Conservation (phyloP, 2,888 invertebrate species). For the Ornithoptera priamus region DNA sequence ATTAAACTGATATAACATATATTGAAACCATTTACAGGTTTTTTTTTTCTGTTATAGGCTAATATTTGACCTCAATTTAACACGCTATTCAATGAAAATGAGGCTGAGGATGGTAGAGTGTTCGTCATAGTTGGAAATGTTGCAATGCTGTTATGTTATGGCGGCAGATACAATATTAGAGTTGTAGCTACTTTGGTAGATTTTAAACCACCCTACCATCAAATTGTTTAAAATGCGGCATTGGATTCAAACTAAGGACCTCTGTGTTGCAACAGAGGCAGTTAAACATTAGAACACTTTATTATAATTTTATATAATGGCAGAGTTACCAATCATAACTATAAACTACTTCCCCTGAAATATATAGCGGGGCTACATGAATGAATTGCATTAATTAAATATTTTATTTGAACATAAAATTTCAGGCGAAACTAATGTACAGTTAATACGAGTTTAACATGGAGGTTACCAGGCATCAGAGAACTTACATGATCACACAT, state of each 20-base stretch:
- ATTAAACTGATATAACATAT: constrained; percentile 9
- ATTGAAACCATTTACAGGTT: constrained; percentile 30
- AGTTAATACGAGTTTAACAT: constrained; percentile 38
- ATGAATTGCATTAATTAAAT: constrained; percentile 76
- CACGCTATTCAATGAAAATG: too few relatives aligned
- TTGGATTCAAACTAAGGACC: too few relatives aligned
- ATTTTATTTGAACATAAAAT: constrained; percentile 44
- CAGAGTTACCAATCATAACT: constrained; percentile 50
- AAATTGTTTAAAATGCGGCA: too few relatives aligned
- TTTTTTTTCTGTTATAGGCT: too few relatives aligned
- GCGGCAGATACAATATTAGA: too few relatives aligned
- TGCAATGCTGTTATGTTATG: too few relatives aligned
- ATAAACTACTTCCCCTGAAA: constrained; percentile 66
- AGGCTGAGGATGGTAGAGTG: too few relatives aligned
- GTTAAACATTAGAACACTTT: constrained; percentile 28
- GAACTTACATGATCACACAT: constrained; percentile 56
- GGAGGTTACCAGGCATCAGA: constrained; percentile 52
- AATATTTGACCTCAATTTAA: too few relatives aligned
- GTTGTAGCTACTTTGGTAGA: too few relatives aligned
- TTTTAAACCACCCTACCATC: too few relatives aligned
- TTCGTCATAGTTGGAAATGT: too few relatives aligned
- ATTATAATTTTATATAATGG: constrained; percentile 51
- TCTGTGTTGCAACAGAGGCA: too few relatives aligned
- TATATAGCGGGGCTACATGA: constrained; percentile 58
- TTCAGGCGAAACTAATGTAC: constrained; percentile 72